Percentiles rank a stretch among this genome's conserved stretches.
Conservation (phyloP, 2,797 vertebrate species). For the Tenualosa ilisha region DNA sequence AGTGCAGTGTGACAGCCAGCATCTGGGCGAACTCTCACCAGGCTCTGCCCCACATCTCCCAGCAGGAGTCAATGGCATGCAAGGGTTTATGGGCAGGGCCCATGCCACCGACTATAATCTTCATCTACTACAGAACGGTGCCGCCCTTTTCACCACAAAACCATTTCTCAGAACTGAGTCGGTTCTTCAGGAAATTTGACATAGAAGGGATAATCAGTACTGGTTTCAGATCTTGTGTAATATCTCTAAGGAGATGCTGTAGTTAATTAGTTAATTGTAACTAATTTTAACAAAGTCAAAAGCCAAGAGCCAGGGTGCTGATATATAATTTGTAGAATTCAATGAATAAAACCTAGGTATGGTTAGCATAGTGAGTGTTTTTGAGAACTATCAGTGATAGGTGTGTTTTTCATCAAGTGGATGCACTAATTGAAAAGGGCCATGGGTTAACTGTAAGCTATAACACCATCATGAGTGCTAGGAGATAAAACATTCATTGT, state of each 20-base stretch:
- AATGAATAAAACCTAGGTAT: too few species aligned
- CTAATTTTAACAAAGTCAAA: too few species aligned
- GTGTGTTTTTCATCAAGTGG: neutral
- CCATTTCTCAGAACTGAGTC: neutral
- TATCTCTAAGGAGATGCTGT: too few species aligned
- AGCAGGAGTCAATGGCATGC: constrained; percentile 42
- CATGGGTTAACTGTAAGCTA: neutral
- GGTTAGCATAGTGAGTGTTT: neutral
- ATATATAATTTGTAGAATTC: too few species aligned
- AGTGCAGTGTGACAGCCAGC: constrained; percentile 53
- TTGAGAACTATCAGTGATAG: too few species aligned
- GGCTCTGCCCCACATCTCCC: constrained; percentile 34
- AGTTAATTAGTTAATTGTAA: too few species aligned
- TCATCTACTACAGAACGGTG: neutral
- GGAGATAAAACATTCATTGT: neutral
- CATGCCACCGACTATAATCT: constrained; percentile 14
- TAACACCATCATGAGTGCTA: neutral
- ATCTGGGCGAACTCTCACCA: constrained; percentile 52
- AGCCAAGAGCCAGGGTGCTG: too few species aligned
- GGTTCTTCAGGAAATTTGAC: neutral
- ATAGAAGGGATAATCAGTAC: neutral
- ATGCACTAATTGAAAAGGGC: neutral
- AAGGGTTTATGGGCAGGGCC: constrained; percentile 10
- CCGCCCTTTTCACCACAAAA: neutral
- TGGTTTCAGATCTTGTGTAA: too few species aligned